Evolutionary conservation across 2,113 vertebrate species (phyloP).

Genomic region (Morone saxatilis): DNA sequence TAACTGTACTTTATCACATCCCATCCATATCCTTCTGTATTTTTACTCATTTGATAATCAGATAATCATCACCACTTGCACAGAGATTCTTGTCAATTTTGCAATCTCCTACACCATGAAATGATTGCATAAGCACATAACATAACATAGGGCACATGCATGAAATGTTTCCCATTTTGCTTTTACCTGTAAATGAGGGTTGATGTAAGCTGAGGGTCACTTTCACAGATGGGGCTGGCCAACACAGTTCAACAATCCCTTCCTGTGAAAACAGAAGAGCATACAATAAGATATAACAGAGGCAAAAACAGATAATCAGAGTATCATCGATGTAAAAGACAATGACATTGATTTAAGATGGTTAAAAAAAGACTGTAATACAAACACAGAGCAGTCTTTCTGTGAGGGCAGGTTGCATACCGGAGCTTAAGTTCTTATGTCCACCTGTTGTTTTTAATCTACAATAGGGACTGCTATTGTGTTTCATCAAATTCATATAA

Average conservation of each 20-base stretch:
- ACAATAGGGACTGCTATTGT: background rate
- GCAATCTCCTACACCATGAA: too few species aligned
- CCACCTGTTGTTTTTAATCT: constrained; percentile 2
- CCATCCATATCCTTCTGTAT: background rate
- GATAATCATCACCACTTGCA: too few species aligned
- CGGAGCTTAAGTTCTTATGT: background rate
- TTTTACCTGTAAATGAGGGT: constrained; percentile 45
- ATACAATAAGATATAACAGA: constrained; percentile 11
- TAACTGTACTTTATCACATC: background rate
- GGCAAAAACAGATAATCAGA: background rate
- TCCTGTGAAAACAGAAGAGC: background rate
- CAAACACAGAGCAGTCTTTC: background rate
- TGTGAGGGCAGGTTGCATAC: background rate
- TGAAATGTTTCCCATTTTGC: background rate
- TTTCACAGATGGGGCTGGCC: background rate
- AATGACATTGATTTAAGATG: background rate
- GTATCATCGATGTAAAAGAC: background rate
- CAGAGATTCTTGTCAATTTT: background rate
- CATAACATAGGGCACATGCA: too few species aligned
- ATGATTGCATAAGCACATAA: too few species aligned
- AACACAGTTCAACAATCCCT: constrained; percentile 38
- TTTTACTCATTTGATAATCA: background rate
- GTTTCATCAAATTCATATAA: constrained; percentile 12
- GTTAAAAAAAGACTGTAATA: background rate
- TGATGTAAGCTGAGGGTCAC: background rate